A percentile compares a stretch with the other conserved stretches of the same genome.
Conservation (phyloP, 2,797 vertebrate genomes). For the Manis javanica region DNA sequence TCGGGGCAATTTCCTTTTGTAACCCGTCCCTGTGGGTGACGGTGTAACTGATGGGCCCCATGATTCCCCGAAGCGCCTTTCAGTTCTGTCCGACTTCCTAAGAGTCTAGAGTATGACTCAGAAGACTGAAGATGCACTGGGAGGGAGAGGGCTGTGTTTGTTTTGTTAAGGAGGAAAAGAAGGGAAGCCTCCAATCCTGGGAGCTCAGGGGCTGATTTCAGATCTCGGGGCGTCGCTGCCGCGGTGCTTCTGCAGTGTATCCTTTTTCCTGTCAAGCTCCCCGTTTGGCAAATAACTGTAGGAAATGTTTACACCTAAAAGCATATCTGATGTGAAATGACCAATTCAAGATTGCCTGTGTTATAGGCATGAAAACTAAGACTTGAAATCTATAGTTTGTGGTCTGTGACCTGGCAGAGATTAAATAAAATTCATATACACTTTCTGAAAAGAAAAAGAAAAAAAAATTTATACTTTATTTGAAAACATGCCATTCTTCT, state of each 20-base stretch:
- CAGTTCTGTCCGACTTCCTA: not conserved
- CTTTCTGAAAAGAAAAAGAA: not conserved
- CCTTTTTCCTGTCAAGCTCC: not conserved
- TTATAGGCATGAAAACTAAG: not conserved
- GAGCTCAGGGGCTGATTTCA: not conserved
- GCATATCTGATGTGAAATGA: not conserved
- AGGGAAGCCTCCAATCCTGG: not conserved
- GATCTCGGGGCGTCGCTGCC: too few species aligned
- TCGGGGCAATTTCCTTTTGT: not conserved
- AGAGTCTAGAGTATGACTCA: not conserved
- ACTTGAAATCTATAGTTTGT: not conserved
- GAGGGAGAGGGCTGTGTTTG: not conserved
- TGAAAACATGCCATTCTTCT: slow-evolving; percentile 1
- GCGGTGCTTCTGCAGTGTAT: not conserved
- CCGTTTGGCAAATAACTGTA: not conserved
- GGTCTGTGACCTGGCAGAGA: not conserved
- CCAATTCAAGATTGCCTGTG: not conserved
- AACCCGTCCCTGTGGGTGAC: not conserved
- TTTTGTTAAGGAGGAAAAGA: not conserved
- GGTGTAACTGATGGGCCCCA: not conserved
- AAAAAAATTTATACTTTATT: not conserved
- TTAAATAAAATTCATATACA: not conserved
- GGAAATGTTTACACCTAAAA: not conserved
- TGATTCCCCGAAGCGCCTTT: not conserved
- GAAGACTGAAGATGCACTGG: not conserved